Conservation (phyloP, 2,888 invertebrate species). For the Diogma glabrata region DNA sequence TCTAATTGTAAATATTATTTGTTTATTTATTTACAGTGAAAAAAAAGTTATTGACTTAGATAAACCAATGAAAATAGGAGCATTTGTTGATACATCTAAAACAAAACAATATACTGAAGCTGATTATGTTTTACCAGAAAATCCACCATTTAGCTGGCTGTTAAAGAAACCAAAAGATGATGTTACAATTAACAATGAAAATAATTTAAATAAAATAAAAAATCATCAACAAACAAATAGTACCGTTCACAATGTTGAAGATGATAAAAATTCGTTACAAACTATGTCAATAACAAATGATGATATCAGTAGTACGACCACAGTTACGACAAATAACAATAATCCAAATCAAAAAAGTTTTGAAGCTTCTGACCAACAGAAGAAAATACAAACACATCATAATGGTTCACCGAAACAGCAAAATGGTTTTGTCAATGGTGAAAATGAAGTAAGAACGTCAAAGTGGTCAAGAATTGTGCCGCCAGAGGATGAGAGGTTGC, state of each 20-base stretch:
- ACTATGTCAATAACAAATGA: slow-evolving; percentile 12
- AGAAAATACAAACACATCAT: background rate
- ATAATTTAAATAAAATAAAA: no score
- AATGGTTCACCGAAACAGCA: background rate
- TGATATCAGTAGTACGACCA: slow-evolving; percentile 12
- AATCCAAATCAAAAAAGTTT: slow-evolving; percentile 13
- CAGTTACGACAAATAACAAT: slow-evolving; percentile 14
- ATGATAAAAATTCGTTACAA: slow-evolving; percentile 7
- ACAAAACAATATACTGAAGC: slow-evolving; percentile 43
- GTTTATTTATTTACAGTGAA: slow-evolving; percentile 37
- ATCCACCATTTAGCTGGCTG: slow-evolving; percentile 53
- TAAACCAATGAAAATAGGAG: slow-evolving; percentile 63
- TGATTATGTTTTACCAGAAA: slow-evolving; percentile 45
- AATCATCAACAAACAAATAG: slow-evolving; percentile 1
- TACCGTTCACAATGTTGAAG: background rate
- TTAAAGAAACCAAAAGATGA: slow-evolving; percentile 25
- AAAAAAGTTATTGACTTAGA: slow-evolving; percentile 56
- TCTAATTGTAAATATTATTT: background rate
- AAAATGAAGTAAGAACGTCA: slow-evolving; percentile 15
- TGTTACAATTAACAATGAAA: background rate
- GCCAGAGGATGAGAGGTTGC: slow-evolving; percentile 33
- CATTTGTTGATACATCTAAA: slow-evolving; percentile 60
- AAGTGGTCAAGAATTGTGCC: slow-evolving; percentile 20
- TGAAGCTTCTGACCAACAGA: slow-evolving; percentile 22
- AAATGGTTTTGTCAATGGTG: background rate